Base-by-base conservation (phyloP, 2,888 invertebrate species). In the Cheilosia urbana region DNA sequence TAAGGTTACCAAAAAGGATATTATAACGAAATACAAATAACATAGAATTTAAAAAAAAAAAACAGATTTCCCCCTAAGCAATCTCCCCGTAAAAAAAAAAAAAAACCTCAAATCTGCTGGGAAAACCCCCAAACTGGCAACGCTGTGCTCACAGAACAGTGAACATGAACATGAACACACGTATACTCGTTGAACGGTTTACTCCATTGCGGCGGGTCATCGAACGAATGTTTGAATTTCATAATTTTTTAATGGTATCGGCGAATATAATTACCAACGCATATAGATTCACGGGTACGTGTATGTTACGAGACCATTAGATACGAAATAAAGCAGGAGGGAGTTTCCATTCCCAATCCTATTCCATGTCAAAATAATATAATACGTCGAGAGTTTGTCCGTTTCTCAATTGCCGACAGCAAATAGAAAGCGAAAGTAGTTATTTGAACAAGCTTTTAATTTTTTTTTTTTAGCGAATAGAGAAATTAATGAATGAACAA, bases 371-470 rank as follows among this genome's bases (percentile, higher is more conserved):
- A 27, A 62, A 17, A 40, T 42, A 17, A 40, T 42, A 51, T 53
- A 72, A 62, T 72, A 51, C 51, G 51, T 53, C 30, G 27, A 42
- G 37, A 51, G 27, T 27, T 72, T 60, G 17, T 15, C 27, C 21
- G 37, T 51, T 72, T 49, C 60, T 72, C 49, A 45, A 51, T 60
- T 68, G 75, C 55, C 27, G 37, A 24, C 27, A 45, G 55, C 55
- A 49, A 58, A 68, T 68, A 60, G 58, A 76, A 76, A 76, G 76
- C 76, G 76, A 76, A 76, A 76, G 76, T 76, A 76, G 76, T 68
- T 30, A 62, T 15, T 51, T 49, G 24, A 49, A 37, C 34, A 47
- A 34, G n/a, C 30, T 58, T 34, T 21, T 57, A 57, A 53, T 9
- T 0, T 66, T 34, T 19, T 60, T 47, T 57, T 45, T 69, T 49